A percentile compares a stretch with the other conserved stretches of the same genome.
These are phyloP conservation scores for Psophia crepitans DNA, from an alignment of 2,113 vertebrate species.

Conservation along the genomic window DNA sequence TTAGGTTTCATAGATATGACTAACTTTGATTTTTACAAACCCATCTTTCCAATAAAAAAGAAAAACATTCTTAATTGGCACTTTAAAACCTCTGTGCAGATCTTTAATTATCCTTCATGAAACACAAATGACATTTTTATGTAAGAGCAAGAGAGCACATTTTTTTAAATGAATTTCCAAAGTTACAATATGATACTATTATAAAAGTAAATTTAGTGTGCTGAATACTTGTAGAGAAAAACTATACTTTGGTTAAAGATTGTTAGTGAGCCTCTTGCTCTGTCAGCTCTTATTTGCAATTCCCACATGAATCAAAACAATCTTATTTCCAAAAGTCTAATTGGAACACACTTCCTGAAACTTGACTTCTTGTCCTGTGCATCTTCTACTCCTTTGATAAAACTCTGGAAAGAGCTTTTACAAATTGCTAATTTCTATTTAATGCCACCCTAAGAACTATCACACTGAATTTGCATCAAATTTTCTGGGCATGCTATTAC, in stretches of 20 bases:
- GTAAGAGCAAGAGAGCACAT: neutral
- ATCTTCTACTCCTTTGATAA: neutral
- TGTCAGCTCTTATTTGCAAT: neutral
- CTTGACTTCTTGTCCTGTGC: neutral
- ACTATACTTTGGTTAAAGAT: neutral
- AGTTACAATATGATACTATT: neutral
- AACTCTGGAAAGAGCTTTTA: neutral
- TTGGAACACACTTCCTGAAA: neutral
- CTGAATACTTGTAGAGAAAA: neutral
- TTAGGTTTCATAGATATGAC: neutral
- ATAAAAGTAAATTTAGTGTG: neutral
- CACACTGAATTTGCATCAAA: neutral
- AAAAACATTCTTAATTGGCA: neutral
- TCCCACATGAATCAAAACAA: neutral
- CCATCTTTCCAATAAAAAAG: neutral
- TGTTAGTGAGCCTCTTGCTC: neutral
- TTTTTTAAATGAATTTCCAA: neutral
- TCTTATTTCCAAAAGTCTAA: neutral
- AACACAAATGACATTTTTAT: neutral
- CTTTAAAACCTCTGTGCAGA: neutral
- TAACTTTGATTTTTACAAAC: slow-evolving; percentile 24
- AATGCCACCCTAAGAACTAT: neutral
- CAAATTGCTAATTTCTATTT: neutral
- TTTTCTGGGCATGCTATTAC: neutral
- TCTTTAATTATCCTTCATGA: neutral